Evolutionary conservation across 2,888 invertebrate genomes (phyloP).

Genomic region (Ecliptopera silaceata): DNA sequence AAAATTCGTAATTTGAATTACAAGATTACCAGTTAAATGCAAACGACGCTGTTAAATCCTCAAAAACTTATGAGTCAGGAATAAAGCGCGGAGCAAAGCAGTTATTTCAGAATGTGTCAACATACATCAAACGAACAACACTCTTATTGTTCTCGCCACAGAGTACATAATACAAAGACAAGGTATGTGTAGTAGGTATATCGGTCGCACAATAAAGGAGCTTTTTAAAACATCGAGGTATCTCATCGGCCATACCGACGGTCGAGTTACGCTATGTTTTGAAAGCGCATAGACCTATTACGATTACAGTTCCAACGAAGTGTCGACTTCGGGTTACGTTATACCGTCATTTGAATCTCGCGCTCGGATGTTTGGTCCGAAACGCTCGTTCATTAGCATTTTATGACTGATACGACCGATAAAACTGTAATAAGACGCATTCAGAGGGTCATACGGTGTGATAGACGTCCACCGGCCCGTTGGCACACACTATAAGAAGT

Average conservation of each 20-base stretch:
- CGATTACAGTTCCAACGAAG: constrained; percentile 79
- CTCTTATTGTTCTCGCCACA: constrained; percentile 41
- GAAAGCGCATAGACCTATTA: constrained; percentile 77
- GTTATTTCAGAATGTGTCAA: constrained; percentile 37
- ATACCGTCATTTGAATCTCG: constrained; percentile 81
- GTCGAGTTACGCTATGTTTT: constrained; percentile 79
- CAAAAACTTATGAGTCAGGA: constrained; percentile 52
- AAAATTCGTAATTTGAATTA: constrained; percentile 34
- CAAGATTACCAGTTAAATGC: constrained; percentile 44
- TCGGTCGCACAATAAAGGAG: constrained; percentile 75
- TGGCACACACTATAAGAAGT: constrained; percentile 66
- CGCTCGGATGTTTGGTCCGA: constrained; percentile 82
- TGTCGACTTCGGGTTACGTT: constrained; percentile 80
- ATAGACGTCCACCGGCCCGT: constrained; percentile 67
- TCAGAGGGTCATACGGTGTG: constrained; percentile 76
- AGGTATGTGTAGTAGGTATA: constrained; percentile 40
- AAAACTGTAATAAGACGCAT: constrained; percentile 82
- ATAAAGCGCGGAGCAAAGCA: constrained; percentile 39
- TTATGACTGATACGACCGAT: constrained; percentile 82
- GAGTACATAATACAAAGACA: constrained; percentile 40
- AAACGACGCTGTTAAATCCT: constrained; percentile 43
- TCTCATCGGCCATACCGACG: constrained; percentile 67
- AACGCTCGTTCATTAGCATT: constrained; percentile 81
- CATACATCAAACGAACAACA: constrained; percentile 36
- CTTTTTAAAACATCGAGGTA: constrained; percentile 77